Evolutionary conservation across 2,888 invertebrate species (phyloP), one percentile per base, ranked within the genome.

Genomic region (Odontocerum albicorne): DNA sequence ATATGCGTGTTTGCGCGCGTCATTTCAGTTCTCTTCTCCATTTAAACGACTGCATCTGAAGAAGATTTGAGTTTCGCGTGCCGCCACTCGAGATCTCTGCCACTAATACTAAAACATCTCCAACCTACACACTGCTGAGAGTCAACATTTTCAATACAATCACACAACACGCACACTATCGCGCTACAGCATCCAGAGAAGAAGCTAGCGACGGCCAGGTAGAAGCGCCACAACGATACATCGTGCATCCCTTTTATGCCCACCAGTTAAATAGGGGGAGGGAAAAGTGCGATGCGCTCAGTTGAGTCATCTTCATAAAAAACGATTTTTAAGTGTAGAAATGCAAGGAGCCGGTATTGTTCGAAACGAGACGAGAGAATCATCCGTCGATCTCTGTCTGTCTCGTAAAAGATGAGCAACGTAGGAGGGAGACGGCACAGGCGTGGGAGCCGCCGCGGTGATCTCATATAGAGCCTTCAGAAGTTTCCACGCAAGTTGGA

Each of bases 381-480:
- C 44, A 42, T 36, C 16, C 20, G 12, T 17, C 21, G 10, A n/a
- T 47, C 50, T 49, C 51, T 44, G 36, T 17, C 38, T 6, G 13
- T 38, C 38, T 21, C n/a, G 4, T n/a, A n/a, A 21, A 4, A 7
- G 40, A 40, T 31, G 40, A 10, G 39, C 35, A 40, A 42, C 40
- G 56, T 46, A 51, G 56, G 56, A 56, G 50, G 16, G 50, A 51
- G 50, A 51, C 42, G 40, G 10, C 7, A 8, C 7, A 20, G 3
- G 2, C 13, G 38, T 38, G 38, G 16, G 38, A 12, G 53, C 36
- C 33, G 44, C 46, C 51, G 51, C 44, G 56, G 60, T 57, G 60
- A 60, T 60, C 60, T 60, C 60, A 57, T 55, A 49, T 57, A 55
- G 57, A 52, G 55, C 55, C 47, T 57, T 60, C 60, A 49, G 60